Percentiles rank a stretch among this genome's conserved stretches.
Conservation (phyloP, 2,113 vertebrate genomes). For the Paradisaea rubra region DNA sequence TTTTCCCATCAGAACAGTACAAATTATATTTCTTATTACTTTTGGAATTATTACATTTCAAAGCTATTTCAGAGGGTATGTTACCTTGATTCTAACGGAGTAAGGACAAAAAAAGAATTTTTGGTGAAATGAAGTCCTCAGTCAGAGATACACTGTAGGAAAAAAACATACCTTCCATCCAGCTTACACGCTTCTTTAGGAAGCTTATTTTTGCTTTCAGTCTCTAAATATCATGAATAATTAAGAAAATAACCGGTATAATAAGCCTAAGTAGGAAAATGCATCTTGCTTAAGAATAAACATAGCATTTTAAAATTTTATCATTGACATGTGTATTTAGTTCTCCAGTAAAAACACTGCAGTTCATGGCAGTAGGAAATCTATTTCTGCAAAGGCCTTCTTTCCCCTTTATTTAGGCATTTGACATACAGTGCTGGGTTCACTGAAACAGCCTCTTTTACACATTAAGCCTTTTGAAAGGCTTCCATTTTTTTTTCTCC, state of each 20-base stretch:
- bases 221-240: not conserved
- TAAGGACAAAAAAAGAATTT: not conserved
- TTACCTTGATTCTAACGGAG: not conserved
- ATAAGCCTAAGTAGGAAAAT: not conserved
- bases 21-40: not conserved
- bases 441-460: conserved; percentile 8
- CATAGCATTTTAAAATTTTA: not conserved
- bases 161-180: not conserved
- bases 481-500: not conserved
- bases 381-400: not conserved
- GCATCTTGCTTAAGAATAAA: not conserved
- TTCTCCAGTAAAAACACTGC: not conserved
- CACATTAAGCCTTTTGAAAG: conserved; percentile 25
- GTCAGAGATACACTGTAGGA: not conserved
- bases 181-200: not conserved
- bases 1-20: not conserved
- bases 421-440: conserved; percentile 8
- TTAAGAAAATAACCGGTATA: not conserved
- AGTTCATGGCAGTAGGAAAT: not conserved
- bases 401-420: not conserved
- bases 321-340: not conserved
- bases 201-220: not conserved
- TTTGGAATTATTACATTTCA: conserved; percentile 2
- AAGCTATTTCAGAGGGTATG: not conserved
- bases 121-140: not conserved